These are phyloP conservation scores for Chaetorhynchus papuensis DNA, from an alignment of 2,113 vertebrate genomes.

Conservation along the genomic window DNA sequence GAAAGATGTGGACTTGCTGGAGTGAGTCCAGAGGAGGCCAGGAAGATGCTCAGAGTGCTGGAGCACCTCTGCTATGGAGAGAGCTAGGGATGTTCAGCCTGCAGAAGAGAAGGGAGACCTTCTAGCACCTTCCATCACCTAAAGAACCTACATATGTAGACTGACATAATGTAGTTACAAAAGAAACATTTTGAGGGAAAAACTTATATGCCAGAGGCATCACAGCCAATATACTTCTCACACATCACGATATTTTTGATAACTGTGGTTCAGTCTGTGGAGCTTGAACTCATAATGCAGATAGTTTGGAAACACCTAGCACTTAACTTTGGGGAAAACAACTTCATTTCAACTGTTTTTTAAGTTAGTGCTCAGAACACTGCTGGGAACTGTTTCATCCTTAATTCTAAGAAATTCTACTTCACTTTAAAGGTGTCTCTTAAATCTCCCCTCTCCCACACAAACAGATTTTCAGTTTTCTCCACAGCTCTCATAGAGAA, in stretches of 20 bases:
- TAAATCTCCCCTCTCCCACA: not conserved
- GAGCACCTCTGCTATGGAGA: not conserved
- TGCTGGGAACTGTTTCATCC: not conserved
- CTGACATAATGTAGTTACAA: not conserved
- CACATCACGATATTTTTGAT: rapidly evolving
- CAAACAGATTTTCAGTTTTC: not conserved
- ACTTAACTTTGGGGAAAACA: not conserved
- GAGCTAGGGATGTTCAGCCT: not conserved
- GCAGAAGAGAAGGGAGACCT: not conserved
- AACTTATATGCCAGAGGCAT: not conserved
- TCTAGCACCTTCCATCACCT: not conserved
- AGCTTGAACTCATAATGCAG: not conserved
- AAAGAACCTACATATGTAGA: not conserved
- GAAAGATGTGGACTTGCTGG: not conserved
- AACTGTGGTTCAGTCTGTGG: not conserved
- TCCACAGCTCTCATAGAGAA: not conserved
- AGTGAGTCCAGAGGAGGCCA: not conserved
- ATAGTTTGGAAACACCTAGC: not conserved
- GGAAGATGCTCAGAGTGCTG: not conserved
- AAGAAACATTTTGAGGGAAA: not conserved
- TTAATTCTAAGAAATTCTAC: constrained; percentile 6
- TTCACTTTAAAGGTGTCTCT: not conserved
- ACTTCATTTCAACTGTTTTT: not conserved
- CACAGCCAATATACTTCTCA: not conserved
- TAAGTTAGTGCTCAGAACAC: not conserved